These are phyloP conservation scores for Melopsittacus undulatus DNA, from an alignment of 2,797 vertebrate genomes.

Conservation along the genomic window DNA sequence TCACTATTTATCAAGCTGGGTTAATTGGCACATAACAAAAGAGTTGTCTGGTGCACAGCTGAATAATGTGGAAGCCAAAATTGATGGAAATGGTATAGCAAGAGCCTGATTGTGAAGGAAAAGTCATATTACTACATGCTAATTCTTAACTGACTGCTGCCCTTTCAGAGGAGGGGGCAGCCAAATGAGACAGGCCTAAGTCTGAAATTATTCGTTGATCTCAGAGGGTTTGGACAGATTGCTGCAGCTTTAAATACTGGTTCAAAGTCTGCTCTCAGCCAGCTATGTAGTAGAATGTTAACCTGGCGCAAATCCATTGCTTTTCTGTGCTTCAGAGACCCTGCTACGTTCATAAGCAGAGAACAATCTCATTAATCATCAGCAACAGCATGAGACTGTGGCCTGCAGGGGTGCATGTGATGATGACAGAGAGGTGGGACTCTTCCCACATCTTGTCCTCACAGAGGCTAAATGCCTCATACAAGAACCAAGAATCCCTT, in stretches of 20 bases:
- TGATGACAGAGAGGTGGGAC: not conserved
- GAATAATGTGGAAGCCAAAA: conserved; percentile 58
- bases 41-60: conserved; percentile 61
- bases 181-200: not conserved
- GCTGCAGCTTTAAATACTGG: not conserved
- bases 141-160: not conserved
- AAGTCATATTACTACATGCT: not conserved
- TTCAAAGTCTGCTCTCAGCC: not conserved
- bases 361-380: not conserved
- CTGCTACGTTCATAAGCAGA: not conserved
- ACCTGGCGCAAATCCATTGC: not conserved
- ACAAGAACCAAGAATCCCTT: not conserved
- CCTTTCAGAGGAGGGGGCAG: not conserved
- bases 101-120: not conserved
- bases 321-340: not conserved
- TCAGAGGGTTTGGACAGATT: not conserved
- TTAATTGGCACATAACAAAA: conserved; percentile 71
- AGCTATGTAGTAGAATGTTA: not conserved
- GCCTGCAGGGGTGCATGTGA: not conserved
- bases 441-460: not conserved
- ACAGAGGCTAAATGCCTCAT: not conserved
- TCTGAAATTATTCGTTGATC: not conserved
- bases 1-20: conserved; percentile 72
- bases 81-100: conserved; percentile 37
- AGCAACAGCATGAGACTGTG: not conserved